Evolutionary conservation across 2,113 vertebrate genomes (phyloP).

Genomic region (Oryzias javanicus): DNA sequence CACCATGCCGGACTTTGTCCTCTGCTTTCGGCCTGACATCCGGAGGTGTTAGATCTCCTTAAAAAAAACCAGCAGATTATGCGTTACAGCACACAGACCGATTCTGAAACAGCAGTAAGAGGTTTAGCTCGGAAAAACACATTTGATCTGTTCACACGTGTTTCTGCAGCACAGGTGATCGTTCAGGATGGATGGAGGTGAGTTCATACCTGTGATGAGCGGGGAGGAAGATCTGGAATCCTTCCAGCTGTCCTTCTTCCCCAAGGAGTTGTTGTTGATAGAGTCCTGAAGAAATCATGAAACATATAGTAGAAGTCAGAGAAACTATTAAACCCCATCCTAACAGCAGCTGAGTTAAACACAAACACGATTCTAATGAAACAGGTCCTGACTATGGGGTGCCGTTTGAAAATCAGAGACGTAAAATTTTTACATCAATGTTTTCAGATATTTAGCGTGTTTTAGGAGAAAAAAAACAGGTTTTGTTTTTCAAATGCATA

Average conservation of each 20-base stretch:
- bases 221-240: slow-evolving; percentile 91
- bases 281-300: slow-evolving; percentile 82
- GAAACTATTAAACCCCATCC: too few relatives aligned
- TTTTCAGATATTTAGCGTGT: too few relatives aligned
- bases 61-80: slow-evolving; percentile 52
- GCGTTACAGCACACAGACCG: slow-evolving; percentile 43
- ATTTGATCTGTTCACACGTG: too few relatives aligned
- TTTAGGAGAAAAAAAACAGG: too few relatives aligned
- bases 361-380: too few relatives aligned
- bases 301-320: slow-evolving; percentile 3
- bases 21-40: slow-evolving; percentile 84
- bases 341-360: too few relatives aligned
- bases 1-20: slow-evolving; percentile 85
- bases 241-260: slow-evolving; percentile 97
- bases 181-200: not conserved
- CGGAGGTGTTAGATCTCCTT: slow-evolving; percentile 86
- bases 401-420: too few relatives aligned
- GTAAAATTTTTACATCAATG: too few relatives aligned
- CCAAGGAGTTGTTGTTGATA: slow-evolving; percentile 97
- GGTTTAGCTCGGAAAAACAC: slow-evolving; percentile 12
- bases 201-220: slow-evolving; percentile 76
- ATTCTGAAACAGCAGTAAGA: slow-evolving; percentile 45
- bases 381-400: too few relatives aligned
- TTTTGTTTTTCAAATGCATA: too few relatives aligned
- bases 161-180: too few relatives aligned